Evolutionary conservation across 2,888 invertebrate species (phyloP).

Genomic region (Hipparchia sbordonii): DNA sequence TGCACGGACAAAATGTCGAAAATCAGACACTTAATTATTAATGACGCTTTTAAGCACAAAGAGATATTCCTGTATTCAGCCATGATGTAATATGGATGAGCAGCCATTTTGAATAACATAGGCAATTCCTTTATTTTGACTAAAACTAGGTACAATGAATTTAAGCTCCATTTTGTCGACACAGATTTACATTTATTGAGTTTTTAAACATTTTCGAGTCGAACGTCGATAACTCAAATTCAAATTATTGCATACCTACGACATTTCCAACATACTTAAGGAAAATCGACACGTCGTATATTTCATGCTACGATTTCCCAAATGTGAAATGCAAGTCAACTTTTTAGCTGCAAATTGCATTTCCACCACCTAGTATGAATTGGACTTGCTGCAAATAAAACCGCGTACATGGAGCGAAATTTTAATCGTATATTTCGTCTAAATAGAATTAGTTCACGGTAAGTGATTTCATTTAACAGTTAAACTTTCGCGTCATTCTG

Average conservation of each 20-base stretch:
- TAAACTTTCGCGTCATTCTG: slow-evolving; percentile 13
- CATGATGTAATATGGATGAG: too few species aligned
- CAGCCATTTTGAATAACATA: too few species aligned
- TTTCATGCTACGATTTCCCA: slow-evolving; percentile 8
- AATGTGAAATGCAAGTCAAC: slow-evolving; percentile 7
- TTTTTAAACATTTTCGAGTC: background rate
- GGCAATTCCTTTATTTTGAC: too few species aligned
- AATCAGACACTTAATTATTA: too few species aligned
- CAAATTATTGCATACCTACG: background rate
- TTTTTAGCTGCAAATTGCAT: slow-evolving; percentile 10
- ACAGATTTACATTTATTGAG: background rate
- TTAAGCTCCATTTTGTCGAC: background rate
- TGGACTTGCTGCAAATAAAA: background rate
- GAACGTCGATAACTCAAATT: background rate
- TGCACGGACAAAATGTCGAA: too few species aligned
- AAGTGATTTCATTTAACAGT: slow-evolving; percentile 16
- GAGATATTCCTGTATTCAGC: too few species aligned
- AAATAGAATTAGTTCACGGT: slow-evolving; percentile 14
- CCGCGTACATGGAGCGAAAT: background rate
- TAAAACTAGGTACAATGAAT: background rate
- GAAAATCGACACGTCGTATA: background rate
- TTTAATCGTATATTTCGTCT: slow-evolving; percentile 13
- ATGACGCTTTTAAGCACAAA: too few species aligned
- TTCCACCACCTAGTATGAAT: background rate
- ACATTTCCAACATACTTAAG: background rate